A percentile compares a stretch with the other conserved stretches of the same genome.
phyloP scores from a whole-genome alignment of 2,797 vertebrate species.

The Spea hammondii region DNA sequence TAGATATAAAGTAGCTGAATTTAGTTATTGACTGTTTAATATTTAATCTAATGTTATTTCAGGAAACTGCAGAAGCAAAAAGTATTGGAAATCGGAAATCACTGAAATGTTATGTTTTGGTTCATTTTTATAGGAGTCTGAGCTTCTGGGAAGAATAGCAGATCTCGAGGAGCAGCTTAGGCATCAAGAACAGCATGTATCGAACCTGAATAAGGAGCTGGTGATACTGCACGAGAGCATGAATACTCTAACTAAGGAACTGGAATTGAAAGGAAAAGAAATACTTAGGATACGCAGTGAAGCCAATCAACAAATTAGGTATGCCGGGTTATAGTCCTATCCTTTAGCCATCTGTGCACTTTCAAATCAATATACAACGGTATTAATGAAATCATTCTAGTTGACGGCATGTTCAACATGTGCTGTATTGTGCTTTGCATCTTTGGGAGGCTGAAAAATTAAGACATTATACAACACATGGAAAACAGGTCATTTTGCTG shows the following conservation, averaged over 20 bases:
- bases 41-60: too few species aligned
- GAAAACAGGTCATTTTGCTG: too few species aligned
- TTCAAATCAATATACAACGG: too few species aligned
- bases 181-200: conserved; percentile 89
- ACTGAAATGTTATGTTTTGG: conserved; percentile 4
- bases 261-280: conserved; percentile 96
- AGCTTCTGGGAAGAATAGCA: conserved; percentile 81
- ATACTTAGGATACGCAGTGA: conserved; percentile 95
- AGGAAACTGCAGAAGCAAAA: too few species aligned
- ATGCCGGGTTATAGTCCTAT: conserved; percentile 32
- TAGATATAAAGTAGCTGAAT: too few species aligned
- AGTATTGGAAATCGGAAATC: neutral
- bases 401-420: too few species aligned
- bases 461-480: too few species aligned
- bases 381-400: too few species aligned
- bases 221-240: conserved; percentile 93
- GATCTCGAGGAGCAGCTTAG: conserved; percentile 89
- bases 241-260: conserved; percentile 89
- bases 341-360: neutral
- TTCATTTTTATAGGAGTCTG: conserved; percentile 75
- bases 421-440: too few species aligned
- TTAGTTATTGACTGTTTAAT: too few species aligned
- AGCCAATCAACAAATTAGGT: conserved; percentile 97
- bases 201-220: conserved; percentile 90
- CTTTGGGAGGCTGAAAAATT: too few species aligned